Conservation (phyloP, 2,888 invertebrate genomes). For the Mythimna ferrago region DNA sequence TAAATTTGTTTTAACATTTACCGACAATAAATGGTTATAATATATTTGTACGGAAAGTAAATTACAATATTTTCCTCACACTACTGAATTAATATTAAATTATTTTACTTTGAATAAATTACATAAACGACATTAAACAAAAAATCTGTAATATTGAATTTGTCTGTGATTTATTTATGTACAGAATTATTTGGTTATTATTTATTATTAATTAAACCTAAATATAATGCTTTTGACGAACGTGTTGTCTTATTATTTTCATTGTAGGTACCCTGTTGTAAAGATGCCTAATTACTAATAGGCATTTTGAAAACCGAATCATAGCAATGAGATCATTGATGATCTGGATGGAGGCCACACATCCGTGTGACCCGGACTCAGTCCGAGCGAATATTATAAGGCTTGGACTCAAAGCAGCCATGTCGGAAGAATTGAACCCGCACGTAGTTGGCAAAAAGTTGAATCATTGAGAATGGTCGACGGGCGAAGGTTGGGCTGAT, state of each 20-base stretch:
- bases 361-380: no score
- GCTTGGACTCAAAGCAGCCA: no score
- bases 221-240: conserved; percentile 66
- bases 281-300: neutral
- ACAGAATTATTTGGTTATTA: conserved; percentile 60
- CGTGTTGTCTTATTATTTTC: conserved; percentile 8
- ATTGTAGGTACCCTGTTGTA: neutral
- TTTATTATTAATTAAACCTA: conserved; percentile 58
- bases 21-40: neutral
- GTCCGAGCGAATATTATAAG: no score
- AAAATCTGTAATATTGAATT: conserved; percentile 46
- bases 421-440: no score
- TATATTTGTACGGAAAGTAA: neutral
- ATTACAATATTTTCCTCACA: neutral
- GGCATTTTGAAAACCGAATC: no score
- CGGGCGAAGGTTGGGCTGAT: no score
- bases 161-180: conserved; percentile 70
- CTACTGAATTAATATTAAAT: neutral
- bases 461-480: no score
- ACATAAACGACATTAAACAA: neutral
- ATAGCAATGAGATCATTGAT: no score
- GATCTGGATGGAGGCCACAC: no score
- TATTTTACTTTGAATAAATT: neutral
- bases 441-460: no score
- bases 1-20: neutral